Evolutionary conservation across 2,888 invertebrate genomes (phyloP).

Genomic region (Dusona sp.): DNA sequence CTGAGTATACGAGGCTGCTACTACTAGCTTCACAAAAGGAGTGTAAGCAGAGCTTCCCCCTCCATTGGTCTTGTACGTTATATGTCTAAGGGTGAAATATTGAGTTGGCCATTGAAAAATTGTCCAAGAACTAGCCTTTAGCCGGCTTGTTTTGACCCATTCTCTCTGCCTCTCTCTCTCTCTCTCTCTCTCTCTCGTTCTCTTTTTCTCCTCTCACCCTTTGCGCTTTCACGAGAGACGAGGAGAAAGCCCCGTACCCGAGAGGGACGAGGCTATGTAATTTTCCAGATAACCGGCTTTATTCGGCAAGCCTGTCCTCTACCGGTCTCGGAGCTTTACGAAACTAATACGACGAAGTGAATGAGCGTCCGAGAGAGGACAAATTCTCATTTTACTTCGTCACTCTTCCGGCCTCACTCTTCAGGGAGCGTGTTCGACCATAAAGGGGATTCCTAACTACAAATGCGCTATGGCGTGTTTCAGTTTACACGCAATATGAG

Average conservation of each 20-base stretch:
- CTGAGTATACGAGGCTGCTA: constrained; percentile 34
- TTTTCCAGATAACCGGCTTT: constrained; percentile 72
- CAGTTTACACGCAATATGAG: constrained; percentile 7
- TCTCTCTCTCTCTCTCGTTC: constrained; percentile 1
- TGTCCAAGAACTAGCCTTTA: constrained; percentile 36
- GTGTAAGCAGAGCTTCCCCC: constrained; percentile 26
- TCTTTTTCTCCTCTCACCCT: constrained; percentile 22
- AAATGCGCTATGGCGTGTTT: background rate
- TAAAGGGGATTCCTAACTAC: constrained; percentile 43
- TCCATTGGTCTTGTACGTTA: constrained; percentile 18
- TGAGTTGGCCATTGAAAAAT: constrained; percentile 45
- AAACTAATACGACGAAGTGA: constrained; percentile 63
- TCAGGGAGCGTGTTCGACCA: constrained; percentile 25
- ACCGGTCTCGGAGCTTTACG: constrained; percentile 53
- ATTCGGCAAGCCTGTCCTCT: constrained; percentile 63
- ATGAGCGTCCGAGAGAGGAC: constrained; percentile 51
- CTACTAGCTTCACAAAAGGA: constrained; percentile 31
- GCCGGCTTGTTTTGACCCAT: constrained; percentile 49
- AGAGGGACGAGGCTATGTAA: constrained; percentile 64
- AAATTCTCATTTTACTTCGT: constrained; percentile 61
- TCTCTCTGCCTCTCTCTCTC: constrained; percentile 20
- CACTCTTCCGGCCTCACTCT: constrained; percentile 33
- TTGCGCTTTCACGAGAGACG: constrained; percentile 33
- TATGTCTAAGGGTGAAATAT: constrained; percentile 45
- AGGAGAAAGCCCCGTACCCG: constrained; percentile 38